Conservation (phyloP, 2,888 invertebrate genomes). For the Vandiemenella viatica region DNA sequence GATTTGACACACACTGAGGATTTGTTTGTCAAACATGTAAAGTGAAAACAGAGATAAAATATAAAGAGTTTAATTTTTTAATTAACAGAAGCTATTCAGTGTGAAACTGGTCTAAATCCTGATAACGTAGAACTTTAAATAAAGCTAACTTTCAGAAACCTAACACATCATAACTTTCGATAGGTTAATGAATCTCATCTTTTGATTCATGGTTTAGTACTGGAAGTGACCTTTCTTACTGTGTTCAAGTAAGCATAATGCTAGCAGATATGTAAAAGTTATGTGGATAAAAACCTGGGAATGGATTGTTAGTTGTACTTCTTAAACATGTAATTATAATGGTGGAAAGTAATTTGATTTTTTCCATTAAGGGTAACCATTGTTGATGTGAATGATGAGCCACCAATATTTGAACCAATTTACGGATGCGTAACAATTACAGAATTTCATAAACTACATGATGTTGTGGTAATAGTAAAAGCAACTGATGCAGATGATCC, state of each 20-base stretch:
- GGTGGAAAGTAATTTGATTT: neutral
- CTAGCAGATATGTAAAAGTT: neutral
- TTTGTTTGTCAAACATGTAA: too few relatives aligned
- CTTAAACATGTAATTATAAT: neutral
- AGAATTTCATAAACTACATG: slow-evolving; percentile 74
- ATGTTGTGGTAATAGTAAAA: slow-evolving; percentile 56
- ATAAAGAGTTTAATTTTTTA: too few relatives aligned
- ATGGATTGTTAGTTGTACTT: neutral
- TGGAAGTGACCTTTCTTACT: too few relatives aligned
- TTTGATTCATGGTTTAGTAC: too few relatives aligned
- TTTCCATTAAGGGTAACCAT: slow-evolving; percentile 47
- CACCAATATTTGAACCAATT: slow-evolving; percentile 45
- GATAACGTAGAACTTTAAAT: too few relatives aligned
- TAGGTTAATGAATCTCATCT: too few relatives aligned
- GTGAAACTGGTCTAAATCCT: too few relatives aligned
- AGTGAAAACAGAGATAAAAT: too few relatives aligned
- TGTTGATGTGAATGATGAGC: slow-evolving; percentile 74
- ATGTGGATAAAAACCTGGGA: neutral
- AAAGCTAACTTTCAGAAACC: too few relatives aligned
- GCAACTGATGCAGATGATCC: slow-evolving; percentile 77
- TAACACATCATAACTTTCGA: too few relatives aligned
- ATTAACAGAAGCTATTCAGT: too few relatives aligned
- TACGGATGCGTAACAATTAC: slow-evolving; percentile 61
- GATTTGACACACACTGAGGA: too few relatives aligned
- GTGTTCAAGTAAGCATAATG: neutral